Evolutionary conservation across 2,113 vertebrate species (phyloP).

Genomic region (Ptilonorhynchus violaceus): DNA sequence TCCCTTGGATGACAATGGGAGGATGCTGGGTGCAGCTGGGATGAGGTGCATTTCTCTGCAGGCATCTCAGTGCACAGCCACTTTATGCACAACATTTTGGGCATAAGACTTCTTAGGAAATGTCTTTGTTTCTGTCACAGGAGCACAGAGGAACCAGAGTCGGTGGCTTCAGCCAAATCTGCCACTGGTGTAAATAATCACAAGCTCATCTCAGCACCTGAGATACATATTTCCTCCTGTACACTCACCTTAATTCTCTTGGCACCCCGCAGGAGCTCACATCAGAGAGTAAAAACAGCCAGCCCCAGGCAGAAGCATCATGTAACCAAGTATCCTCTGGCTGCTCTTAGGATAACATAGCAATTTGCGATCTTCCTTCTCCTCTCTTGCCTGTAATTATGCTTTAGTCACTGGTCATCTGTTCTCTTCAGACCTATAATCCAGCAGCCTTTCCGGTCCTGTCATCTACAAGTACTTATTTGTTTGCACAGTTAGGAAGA

Average conservation of each 20-base stretch:
- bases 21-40: neutral
- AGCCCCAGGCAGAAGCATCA: neutral
- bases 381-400: slow-evolving; percentile 36
- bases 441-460: neutral
- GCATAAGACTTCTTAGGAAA: neutral
- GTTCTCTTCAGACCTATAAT: slow-evolving; percentile 21
- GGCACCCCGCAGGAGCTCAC: rapidly evolving
- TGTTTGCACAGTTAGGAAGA: neutral
- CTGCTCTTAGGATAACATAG: neutral
- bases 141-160: neutral
- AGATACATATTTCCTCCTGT: neutral
- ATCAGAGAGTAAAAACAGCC: neutral
- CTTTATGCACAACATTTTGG: neutral
- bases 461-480: neutral
- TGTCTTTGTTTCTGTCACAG: neutral
- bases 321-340: neutral
- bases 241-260: neutral
- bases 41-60: neutral
- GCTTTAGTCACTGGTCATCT: slow-evolving; percentile 6
- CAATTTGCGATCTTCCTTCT: slow-evolving; percentile 26
- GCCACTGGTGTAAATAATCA: neutral
- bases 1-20: neutral
- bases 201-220: neutral
- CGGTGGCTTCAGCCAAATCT: rapidly evolving
- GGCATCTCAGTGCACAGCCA: neutral